phyloP scores from a whole-genome alignment of 2,888 invertebrate species.

The Prenolepis imparis region DNA sequence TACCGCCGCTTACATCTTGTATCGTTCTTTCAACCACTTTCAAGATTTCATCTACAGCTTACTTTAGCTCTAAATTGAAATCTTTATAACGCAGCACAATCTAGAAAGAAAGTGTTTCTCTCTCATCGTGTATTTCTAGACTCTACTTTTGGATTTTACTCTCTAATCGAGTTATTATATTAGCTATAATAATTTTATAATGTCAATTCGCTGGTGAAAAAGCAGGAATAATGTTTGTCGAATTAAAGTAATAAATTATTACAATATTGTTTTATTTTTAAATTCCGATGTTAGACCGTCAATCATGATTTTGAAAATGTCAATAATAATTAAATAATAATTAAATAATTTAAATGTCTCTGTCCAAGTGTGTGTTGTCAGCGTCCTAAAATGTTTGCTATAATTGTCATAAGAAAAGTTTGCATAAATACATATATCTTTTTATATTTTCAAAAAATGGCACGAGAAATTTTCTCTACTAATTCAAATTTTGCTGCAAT shows the following conservation, averaged over 20 bases:
- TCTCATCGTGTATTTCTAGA: background rate
- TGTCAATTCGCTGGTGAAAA: too few relatives aligned
- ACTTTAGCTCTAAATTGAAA: slow-evolving; percentile 2
- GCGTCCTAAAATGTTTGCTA: background rate
- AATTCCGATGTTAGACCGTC: background rate
- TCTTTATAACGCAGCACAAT: background rate
- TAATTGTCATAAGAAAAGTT: background rate
- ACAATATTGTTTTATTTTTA: background rate
- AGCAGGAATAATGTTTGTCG: too few relatives aligned
- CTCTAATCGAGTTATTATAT: background rate
- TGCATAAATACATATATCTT: background rate
- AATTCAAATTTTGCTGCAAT: background rate
- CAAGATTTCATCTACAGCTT: background rate
- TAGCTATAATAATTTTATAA: background rate
- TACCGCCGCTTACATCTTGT: background rate
- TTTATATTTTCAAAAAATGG: background rate
- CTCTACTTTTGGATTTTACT: background rate
- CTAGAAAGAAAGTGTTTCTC: background rate
- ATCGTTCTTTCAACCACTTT: background rate
- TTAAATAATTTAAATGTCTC: background rate
- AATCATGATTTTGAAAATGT: background rate
- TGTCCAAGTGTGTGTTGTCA: background rate
- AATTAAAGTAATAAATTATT: background rate
- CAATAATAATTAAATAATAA: background rate
- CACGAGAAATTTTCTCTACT: background rate